Evolutionary conservation across 2,113 vertebrate species (phyloP).

Genomic region (Chamaetylas fuelleborni): DNA sequence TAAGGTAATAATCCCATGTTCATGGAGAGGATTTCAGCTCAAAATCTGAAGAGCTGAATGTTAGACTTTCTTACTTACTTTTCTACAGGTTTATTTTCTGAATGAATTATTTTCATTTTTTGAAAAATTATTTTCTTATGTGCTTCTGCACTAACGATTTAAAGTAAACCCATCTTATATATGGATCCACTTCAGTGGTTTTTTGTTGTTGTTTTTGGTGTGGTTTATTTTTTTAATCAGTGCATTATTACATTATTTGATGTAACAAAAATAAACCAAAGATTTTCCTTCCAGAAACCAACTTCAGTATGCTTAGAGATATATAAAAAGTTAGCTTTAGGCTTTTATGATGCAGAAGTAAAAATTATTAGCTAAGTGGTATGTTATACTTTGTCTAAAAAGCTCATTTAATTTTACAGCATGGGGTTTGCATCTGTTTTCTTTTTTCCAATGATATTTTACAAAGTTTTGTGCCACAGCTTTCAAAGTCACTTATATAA

Average conservation of each 20-base stretch:
- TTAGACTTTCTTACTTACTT: neutral
- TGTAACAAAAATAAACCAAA: slow-evolving; percentile 20
- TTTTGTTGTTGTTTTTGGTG: neutral
- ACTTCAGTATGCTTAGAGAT: neutral
- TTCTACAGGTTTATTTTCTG: neutral
- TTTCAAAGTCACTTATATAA: slow-evolving; percentile 61
- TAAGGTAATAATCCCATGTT: neutral
- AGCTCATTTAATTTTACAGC: slow-evolving; percentile 66
- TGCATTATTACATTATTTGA: neutral
- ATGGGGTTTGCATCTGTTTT: slow-evolving; percentile 61
- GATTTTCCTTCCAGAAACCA: neutral
- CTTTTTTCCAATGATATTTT: slow-evolving; percentile 60
- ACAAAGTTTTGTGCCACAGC: slow-evolving; percentile 61
- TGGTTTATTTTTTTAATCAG: neutral
- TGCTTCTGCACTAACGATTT: neutral
- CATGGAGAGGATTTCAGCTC: neutral
- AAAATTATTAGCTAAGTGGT: slow-evolving; percentile 60
- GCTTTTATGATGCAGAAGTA: slow-evolving; percentile 55
- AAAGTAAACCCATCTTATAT: neutral
- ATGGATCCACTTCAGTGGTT: neutral
- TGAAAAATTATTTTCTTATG: neutral
- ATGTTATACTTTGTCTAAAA: slow-evolving; percentile 58
- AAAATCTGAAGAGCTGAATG: neutral
- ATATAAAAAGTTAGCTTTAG: slow-evolving; percentile 27
- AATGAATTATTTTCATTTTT: neutral